These are phyloP conservation scores for Erythrocebus patas DNA, from an alignment of 2,113 vertebrate species.

Conservation along the genomic window DNA sequence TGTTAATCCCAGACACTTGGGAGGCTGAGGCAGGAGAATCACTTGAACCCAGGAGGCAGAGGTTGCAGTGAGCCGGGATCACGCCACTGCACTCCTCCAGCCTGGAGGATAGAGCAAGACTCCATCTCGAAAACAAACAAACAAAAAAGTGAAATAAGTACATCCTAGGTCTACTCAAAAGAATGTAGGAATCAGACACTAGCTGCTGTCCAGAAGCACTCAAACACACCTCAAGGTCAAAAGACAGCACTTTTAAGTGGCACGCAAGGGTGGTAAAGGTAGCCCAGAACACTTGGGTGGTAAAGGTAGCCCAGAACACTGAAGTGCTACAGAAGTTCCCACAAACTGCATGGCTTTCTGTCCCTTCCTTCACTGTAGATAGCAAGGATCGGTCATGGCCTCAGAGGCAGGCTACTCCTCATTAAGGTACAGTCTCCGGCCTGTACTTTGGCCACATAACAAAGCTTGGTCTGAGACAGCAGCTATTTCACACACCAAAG, in stretches of 20 bases:
- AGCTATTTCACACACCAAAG: slow-evolving; percentile 60
- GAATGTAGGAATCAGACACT: neutral
- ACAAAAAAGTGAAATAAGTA: slow-evolving; percentile 11
- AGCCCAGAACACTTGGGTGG: neutral
- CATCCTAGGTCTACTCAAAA: neutral
- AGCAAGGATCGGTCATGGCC: slow-evolving; percentile 49
- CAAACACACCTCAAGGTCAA: slow-evolving; percentile 27
- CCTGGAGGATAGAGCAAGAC: too few relatives aligned
- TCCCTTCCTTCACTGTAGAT: neutral
- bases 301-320: neutral
- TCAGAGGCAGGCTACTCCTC: slow-evolving; percentile 37
- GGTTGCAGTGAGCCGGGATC: too few relatives aligned
- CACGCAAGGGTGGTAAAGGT: neutral
- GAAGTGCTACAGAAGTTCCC: neutral
- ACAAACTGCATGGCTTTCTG: neutral
- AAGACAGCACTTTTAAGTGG: neutral
- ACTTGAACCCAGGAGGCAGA: too few relatives aligned
- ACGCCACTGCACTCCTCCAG: too few relatives aligned
- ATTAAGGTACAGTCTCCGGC: slow-evolving; percentile 32
- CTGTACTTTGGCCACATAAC: slow-evolving; percentile 73
- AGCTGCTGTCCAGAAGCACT: neutral
- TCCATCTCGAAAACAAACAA: too few relatives aligned
- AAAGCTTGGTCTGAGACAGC: slow-evolving; percentile 42
- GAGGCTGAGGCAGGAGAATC: too few relatives aligned
- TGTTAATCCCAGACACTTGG: too few relatives aligned